Evolutionary conservation across 2,888 invertebrate species (phyloP).

Genomic region (Stenotaenia linearis): DNA sequence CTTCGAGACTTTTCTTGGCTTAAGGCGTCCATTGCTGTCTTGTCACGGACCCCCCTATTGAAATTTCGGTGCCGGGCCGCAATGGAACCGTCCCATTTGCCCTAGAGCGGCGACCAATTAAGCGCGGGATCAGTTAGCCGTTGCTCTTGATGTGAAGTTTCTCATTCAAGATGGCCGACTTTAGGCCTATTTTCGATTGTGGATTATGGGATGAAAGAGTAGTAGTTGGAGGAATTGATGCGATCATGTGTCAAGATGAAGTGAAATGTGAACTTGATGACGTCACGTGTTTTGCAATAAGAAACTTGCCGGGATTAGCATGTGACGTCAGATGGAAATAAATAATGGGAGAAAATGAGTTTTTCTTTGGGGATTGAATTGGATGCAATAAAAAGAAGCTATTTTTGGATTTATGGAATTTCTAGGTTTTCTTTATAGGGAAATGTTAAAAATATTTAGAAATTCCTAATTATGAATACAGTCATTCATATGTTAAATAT

Average conservation of each 20-base stretch:
- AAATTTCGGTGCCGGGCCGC: not conserved
- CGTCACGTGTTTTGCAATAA: constrained; percentile 17
- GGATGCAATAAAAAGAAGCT: too few relatives aligned
- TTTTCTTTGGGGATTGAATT: not conserved
- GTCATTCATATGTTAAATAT: too few relatives aligned
- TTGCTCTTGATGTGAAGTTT: not conserved
- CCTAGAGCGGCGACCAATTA: not conserved
- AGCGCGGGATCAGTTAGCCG: not conserved
- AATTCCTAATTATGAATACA: too few relatives aligned
- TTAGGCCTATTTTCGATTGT: not conserved
- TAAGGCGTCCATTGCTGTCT: not conserved
- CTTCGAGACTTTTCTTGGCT: not conserved
- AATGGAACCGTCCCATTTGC: not conserved
- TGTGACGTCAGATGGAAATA: not conserved
- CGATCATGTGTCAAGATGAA: not conserved
- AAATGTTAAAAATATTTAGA: too few relatives aligned
- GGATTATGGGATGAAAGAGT: too few relatives aligned
- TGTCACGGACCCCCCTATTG: not conserved
- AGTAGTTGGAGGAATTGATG: too few relatives aligned
- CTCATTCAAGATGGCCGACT: not conserved
- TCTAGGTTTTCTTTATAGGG: not conserved
- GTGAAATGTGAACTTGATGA: not conserved
- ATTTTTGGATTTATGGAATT: not conserved
- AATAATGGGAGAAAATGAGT: not conserved
- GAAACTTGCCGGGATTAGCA: not conserved